phyloP scores from a whole-genome alignment of 2,797 vertebrate genomes.

The Rhabdomys pumilio region DNA sequence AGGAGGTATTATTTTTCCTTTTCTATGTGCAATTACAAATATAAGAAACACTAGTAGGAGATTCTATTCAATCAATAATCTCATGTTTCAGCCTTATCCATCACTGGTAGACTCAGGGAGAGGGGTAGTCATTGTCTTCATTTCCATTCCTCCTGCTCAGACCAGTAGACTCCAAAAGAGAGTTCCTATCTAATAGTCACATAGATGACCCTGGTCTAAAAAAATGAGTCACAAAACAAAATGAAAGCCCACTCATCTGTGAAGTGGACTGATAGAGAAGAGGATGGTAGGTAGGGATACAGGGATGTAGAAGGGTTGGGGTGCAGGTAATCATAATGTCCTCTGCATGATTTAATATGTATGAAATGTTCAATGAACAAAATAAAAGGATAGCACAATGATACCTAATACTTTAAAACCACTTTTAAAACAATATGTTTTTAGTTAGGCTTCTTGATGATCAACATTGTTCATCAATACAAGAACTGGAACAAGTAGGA shows the following conservation, averaged over 20 bases:
- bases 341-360: not conserved
- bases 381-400: not conserved
- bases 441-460: slow-evolving; percentile 10
- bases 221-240: not conserved
- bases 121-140: not conserved
- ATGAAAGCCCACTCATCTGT: not conserved
- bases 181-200: not conserved
- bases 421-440: not conserved
- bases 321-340: not conserved
- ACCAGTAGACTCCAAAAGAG: not conserved
- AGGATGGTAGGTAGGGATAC: not conserved
- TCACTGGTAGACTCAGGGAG: not conserved
- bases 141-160: not conserved
- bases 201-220: not conserved
- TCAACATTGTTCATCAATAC: not conserved
- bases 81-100: not conserved
- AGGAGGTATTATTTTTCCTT: not conserved
- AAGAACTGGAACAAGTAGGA: not conserved
- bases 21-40: not conserved
- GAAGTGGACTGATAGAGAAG: not conserved
- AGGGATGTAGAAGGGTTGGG: not conserved
- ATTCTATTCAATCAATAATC: not conserved
- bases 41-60: not conserved
- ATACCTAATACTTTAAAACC: not conserved
- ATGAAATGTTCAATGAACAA: not conserved